These are phyloP conservation scores for Lepidurus couesii DNA, from an alignment of 1,140 invertebrate genomes.

Conservation along the genomic window DNA sequence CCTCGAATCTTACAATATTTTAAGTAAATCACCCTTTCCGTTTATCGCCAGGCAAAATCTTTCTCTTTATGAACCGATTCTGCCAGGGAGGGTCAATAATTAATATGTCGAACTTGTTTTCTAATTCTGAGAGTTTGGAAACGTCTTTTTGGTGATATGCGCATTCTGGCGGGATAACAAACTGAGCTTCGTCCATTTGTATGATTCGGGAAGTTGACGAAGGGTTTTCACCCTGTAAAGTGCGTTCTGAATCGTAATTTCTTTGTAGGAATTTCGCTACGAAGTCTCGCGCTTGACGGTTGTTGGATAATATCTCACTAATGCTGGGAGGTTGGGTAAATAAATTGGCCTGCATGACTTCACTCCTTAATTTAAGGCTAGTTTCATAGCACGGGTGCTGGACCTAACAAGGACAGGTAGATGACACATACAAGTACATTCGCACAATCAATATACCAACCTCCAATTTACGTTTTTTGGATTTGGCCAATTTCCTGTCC, in stretches of 20 bases:
- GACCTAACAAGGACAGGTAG: constrained; percentile 36
- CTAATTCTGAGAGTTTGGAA: constrained; percentile 29
- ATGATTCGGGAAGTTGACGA: not conserved
- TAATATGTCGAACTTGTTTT: constrained; percentile 31
- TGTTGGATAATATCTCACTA: not conserved
- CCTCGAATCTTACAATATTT: not conserved
- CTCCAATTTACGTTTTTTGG: constrained; percentile 43
- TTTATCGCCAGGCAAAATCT: not conserved
- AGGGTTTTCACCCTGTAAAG: not conserved
- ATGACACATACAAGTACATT: not conserved
- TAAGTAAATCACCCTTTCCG: constrained; percentile 13
- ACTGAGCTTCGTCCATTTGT: not conserved
- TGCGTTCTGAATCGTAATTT: not conserved
- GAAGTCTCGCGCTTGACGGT: not conserved
- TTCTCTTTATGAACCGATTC: not conserved
- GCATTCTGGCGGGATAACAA: not conserved
- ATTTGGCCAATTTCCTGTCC: constrained; percentile 24
- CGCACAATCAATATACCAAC: constrained; percentile 43
- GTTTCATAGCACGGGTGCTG: constrained; percentile 16
- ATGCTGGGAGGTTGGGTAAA: constrained; percentile 37
- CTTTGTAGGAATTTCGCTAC: not conserved
- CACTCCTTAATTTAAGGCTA: constrained; percentile 34
- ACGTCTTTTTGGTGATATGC: not conserved
- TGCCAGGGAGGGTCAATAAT: constrained; percentile 26
- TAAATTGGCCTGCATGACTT: constrained; percentile 37